Evolutionary conservation across 2,113 vertebrate genomes (phyloP).

Genomic region (Brevimyrus niger): DNA sequence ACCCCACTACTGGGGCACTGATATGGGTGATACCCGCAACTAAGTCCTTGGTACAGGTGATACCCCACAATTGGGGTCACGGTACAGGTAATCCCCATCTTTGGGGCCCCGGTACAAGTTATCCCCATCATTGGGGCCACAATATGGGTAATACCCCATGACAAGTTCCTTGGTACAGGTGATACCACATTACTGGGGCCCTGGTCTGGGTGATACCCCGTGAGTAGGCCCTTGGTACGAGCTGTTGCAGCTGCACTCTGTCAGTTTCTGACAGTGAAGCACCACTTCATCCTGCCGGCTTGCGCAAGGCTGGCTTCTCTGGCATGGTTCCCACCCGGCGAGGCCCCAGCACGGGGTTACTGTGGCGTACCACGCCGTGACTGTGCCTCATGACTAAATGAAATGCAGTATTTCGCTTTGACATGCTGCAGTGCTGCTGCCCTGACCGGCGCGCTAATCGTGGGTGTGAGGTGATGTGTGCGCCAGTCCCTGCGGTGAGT

Average conservation of each 20-base stretch:
- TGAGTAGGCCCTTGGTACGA: neutral
- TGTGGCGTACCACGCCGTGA: constrained; percentile 55
- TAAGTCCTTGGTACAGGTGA: neutral
- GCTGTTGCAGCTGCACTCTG: constrained; percentile 1
- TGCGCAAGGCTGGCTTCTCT: constrained; percentile 5
- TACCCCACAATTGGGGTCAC: neutral
- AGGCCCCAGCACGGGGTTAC: constrained; percentile 20
- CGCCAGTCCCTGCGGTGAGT: constrained; percentile 47
- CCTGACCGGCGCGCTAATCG: constrained; percentile 42
- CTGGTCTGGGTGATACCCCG: neutral
- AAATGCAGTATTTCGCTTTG: constrained; percentile 49
- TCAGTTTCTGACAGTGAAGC: constrained; percentile 2
- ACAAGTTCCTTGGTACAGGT: no score
- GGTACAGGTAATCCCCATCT: neutral
- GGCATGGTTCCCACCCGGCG: constrained; percentile 1
- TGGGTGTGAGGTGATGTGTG: constrained; percentile 52
- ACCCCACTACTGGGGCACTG: no score
- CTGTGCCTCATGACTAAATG: constrained; percentile 53
- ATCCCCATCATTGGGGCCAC: neutral
- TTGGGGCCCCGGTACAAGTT: neutral
- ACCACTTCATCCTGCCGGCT: neutral
- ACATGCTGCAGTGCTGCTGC: constrained; percentile 65
- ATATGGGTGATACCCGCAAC: no score
- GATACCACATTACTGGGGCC: neutral
- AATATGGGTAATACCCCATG: neutral